These are phyloP conservation scores for Pherbina coryleti DNA, from an alignment of 2,888 invertebrate genomes.

Conservation along the genomic window DNA sequence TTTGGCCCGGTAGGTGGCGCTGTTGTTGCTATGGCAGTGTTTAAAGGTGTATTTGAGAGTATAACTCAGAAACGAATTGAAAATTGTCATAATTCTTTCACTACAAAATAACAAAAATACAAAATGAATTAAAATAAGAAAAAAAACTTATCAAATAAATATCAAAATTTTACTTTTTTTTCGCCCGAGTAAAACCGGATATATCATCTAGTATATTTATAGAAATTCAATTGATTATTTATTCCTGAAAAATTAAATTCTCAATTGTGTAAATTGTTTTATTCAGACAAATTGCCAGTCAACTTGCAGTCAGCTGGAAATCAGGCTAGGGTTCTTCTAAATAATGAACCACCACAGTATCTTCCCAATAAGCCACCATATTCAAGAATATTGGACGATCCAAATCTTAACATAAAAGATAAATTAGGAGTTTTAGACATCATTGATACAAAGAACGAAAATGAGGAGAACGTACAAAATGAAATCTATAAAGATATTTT, in stretches of 20 bases:
- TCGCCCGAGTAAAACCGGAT: no score
- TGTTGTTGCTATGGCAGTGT: no score
- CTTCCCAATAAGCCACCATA: slow-evolving; percentile 43
- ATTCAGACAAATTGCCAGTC: background rate
- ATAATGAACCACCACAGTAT: slow-evolving; percentile 31
- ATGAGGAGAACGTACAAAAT: slow-evolving; percentile 24
- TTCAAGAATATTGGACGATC: slow-evolving; percentile 46
- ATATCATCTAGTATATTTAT: no score
- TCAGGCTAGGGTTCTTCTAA: slow-evolving; percentile 17
- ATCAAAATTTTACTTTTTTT: no score
- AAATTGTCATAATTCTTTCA: no score
- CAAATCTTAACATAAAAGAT: slow-evolving; percentile 45
- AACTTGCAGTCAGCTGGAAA: background rate
- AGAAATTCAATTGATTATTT: no score
- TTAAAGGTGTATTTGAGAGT: no score
- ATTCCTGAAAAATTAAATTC: background rate
- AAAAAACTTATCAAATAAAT: no score
- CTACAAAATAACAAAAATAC: no score
- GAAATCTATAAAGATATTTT: slow-evolving; percentile 45
- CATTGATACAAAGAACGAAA: slow-evolving; percentile 38
- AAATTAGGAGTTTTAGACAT: slow-evolving; percentile 48
- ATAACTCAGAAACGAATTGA: no score
- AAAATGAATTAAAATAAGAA: no score
- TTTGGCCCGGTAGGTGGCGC: no score
- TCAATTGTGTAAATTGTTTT: background rate